Base-by-base conservation (phyloP, 2,797 vertebrate species). In the Poeciliopsis gracilis region DNA sequence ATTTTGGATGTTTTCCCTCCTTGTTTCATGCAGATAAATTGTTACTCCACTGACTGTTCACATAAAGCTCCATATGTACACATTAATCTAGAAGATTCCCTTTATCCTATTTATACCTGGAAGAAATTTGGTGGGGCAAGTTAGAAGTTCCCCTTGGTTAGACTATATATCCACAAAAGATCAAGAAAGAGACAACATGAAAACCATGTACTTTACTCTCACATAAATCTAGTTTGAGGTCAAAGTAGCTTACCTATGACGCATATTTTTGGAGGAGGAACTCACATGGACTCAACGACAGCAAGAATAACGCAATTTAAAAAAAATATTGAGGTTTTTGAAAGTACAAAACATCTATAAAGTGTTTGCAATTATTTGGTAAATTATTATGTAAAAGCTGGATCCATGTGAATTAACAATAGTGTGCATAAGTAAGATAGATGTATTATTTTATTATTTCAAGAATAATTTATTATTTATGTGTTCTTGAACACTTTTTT, bases 1-100 rank as follows among this genome's bases (percentile, higher is more conserved):
- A n/a, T n/a, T 77, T 25, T 80, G 49, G 11, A 63, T 70, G 38
- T 59, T 85, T 72, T 13, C 3, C 5, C 41, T 43, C 38, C 16
- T 38, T 43, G 5, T 15, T 23, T 61, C 15, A 18, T 61, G 47
- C 61, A 15, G 0, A 12, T 0, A 18, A 75, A 45, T 9, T 72
- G 23, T 47, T 3, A 47, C 33, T 11, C 23, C 15, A 23, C 74
- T 61, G 63, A 72, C 72, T 1, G 43, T 43, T 57, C 51, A 18
- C 36, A 43, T 20, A 25, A 55, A 28, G 45, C 15, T 1, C 28
- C 4, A 47, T n/a, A 25, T 36, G 2, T 9, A 28, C 18, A 38
- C 13, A 45, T 57, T 16, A 16, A 61, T 6, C 16, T 61, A 2
- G 28, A 61, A n/a, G 12, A 57, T 57, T 57, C 8, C 3, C 3